Conservation (phyloP, 2,113 vertebrate genomes). For the Nibea albiflora region DNA sequence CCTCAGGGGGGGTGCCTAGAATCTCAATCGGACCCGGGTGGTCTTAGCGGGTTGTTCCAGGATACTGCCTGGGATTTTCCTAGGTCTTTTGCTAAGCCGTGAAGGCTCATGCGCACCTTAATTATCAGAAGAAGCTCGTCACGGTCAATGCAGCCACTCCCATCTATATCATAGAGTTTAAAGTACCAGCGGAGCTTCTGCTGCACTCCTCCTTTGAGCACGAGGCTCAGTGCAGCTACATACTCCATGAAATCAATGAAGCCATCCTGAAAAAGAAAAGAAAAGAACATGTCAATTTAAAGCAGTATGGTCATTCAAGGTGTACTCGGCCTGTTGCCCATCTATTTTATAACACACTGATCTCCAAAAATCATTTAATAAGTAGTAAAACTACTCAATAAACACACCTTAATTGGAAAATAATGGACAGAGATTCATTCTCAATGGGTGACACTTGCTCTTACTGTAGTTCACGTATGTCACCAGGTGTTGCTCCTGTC, state of each 20-base stretch:
- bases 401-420: not conserved
- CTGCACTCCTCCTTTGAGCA: conserved; percentile 87
- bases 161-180: conserved; percentile 88
- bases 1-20: not conserved
- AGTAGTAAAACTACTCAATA: not conserved
- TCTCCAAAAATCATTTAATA: no score
- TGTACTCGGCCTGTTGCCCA: not conserved
- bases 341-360: no score
- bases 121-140: conserved; percentile 88
- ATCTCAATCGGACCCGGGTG: not conserved
- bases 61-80: not conserved
- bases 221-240: conserved; percentile 87
- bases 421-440: not conserved
- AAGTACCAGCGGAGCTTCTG: conserved; percentile 91
- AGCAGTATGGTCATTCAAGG: not conserved
- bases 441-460: not conserved
- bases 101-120: conserved; percentile 74
- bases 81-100: not conserved
- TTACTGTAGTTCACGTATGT: not conserved
- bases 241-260: conserved; percentile 91
- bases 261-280: conserved; percentile 80
- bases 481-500: not conserved
- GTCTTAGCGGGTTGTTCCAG: conserved; percentile 19
- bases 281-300: not conserved
- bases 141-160: conserved; percentile 88